Conservation (phyloP, 2,888 invertebrate species). For the Mystacides longicornis region DNA sequence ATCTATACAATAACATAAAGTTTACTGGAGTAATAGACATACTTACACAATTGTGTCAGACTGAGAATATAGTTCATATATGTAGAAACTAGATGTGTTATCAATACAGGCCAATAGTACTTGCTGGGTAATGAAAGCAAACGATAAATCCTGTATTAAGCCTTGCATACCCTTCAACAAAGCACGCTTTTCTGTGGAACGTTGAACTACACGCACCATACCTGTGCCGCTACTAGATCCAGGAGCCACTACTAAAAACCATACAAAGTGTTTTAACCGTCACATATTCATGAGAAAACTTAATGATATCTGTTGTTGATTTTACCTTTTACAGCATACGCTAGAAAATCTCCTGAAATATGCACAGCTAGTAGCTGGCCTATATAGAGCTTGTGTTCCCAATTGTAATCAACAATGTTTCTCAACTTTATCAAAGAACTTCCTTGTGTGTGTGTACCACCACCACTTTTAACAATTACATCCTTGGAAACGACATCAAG, state of each 20-base stretch:
- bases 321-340: slow-evolving; percentile 89
- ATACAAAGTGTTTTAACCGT: no score
- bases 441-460: slow-evolving; percentile 69
- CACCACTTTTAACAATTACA: slow-evolving; percentile 62
- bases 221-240: slow-evolving; percentile 34
- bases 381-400: slow-evolving; percentile 82
- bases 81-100: slow-evolving; percentile 73
- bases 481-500: slow-evolving; percentile 52
- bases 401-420: slow-evolving; percentile 85
- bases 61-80: slow-evolving; percentile 66
- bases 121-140: slow-evolving; percentile 73
- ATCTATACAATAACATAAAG: no score
- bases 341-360: slow-evolving; percentile 75
- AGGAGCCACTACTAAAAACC: background rate
- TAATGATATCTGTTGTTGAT: no score
- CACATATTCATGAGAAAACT: no score
- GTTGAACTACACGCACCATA: slow-evolving; percentile 79
- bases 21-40: background rate
- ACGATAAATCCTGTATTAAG: slow-evolving; percentile 84
- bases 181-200: slow-evolving; percentile 60
- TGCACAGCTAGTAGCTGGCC: slow-evolving; percentile 87
- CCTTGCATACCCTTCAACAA: slow-evolving; percentile 84
- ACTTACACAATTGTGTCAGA: slow-evolving; percentile 39
- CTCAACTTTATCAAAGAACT: slow-evolving; percentile 86
- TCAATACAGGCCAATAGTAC: slow-evolving; percentile 83